Conservation (phyloP, 2,797 vertebrate genomes). For the Knipowitschia caucasica region DNA sequence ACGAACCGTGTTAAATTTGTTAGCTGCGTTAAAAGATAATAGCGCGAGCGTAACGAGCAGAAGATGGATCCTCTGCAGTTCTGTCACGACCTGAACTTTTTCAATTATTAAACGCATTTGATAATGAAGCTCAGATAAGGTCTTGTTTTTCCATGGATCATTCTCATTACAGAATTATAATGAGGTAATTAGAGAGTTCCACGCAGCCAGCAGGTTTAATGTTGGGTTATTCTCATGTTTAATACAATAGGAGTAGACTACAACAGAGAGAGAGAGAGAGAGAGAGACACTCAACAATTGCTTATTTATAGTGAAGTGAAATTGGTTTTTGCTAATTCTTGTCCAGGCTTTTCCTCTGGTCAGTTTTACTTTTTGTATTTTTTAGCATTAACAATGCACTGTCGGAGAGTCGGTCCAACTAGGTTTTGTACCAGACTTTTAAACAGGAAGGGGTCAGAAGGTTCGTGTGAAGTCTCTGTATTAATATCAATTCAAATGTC, state of each 20-base stretch:
- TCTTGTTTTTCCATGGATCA: slow-evolving; percentile 3
- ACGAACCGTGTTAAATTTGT: background rate
- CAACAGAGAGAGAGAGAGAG: background rate
- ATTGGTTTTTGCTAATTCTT: background rate
- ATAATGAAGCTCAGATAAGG: slow-evolving; percentile 8
- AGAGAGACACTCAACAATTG: background rate
- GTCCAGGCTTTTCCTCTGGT: no score
- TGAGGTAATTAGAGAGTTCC: slow-evolving; percentile 6
- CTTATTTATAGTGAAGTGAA: background rate
- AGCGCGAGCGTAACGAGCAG: background rate
- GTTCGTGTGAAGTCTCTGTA: no score
- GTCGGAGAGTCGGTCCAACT: no score
- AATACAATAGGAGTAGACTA: background rate
- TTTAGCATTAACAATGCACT: no score
- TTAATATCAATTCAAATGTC: no score
- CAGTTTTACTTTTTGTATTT: no score
- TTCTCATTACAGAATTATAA: slow-evolving; percentile 6
- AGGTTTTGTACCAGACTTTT: no score
- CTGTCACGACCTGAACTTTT: slow-evolving; percentile 6
- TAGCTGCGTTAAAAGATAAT: background rate
- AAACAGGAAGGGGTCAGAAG: no score
- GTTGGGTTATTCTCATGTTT: slow-evolving; percentile 5
- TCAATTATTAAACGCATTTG: slow-evolving; percentile 9
- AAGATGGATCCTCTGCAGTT: background rate
- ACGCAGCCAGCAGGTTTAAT: slow-evolving; percentile 2